Evolutionary conservation across 2,888 invertebrate genomes (phyloP), one percentile per base, ranked within the genome.

Genomic region (Clivina fossor): DNA sequence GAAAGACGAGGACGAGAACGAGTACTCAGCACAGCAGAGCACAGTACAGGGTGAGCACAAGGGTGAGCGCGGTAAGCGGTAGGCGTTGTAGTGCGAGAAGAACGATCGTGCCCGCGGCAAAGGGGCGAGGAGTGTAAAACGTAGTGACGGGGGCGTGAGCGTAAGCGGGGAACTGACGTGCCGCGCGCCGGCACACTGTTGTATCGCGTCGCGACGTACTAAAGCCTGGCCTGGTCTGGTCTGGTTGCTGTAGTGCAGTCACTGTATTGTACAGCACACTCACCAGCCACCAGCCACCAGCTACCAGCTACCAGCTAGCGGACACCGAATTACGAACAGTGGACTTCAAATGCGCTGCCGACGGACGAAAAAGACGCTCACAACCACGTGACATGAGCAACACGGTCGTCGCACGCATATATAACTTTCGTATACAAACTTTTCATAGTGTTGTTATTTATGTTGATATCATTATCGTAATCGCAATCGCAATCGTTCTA

Each of bases 351-450:
- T 60, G 58, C 59, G 57, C 46, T 33, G 48, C 37, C 46, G 33
- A 33, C 48, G 37, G 47, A 58, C 15, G 20, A 24, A 43, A 16
- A 22, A 13, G 43, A 56, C 62, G 58, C 64, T 60, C 61, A 59
- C 60, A 56, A 62, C 68, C 71, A 71, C 71, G 72, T 71, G 71
- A 68, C 69, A 71, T 69, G 69, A 69, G 67, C 69, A 68, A 71
- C 67, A 70, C 69, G 69, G n/a, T n/a, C 65, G 26, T 20, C 43
- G 20, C 26, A 15, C 7, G 9, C 35, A n/a, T n/a, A n/a, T n/a
- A n/a, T n/a, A n/a, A n/a, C n/a, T n/a, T n/a, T n/a, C n/a, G n/a
- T n/a, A n/a, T n/a, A n/a, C n/a, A n/a, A n/a, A n/a, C n/a, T n/a
- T n/a, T n/a, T n/a, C n/a, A n/a, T n/a, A n/a, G n/a, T n/a, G n/a